phyloP scores from a whole-genome alignment of 30 jellyfish, hydroid and myxozoan species.

The Pelagia noctiluca region DNA sequence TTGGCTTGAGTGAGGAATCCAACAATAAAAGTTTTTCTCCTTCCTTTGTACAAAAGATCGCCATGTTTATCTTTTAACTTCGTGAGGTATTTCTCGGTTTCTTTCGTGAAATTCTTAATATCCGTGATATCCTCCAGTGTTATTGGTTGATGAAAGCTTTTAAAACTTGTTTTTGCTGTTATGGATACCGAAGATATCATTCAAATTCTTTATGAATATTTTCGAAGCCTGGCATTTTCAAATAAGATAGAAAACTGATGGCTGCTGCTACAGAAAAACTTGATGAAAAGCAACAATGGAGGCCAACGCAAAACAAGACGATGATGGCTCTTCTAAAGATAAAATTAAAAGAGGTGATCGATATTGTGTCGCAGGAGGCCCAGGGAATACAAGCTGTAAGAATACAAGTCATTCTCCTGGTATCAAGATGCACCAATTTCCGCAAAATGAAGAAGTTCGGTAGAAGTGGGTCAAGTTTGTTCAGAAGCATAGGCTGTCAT shows the following conservation, averaged over 20 bases:
- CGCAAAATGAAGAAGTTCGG: too few species aligned
- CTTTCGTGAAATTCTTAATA: constrained; percentile 11
- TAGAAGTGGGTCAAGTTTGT: too few species aligned
- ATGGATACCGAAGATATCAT: constrained; percentile 16
- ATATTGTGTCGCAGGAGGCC: too few species aligned
- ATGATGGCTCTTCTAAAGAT: too few species aligned
- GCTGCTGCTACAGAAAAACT: constrained; percentile 67
- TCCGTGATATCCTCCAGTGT: constrained; percentile 9
- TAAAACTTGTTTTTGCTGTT: constrained; percentile 42
- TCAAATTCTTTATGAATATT: constrained; percentile 23
- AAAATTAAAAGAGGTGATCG: too few species aligned
- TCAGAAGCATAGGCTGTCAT: too few species aligned
- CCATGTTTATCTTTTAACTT: constrained; percentile 1
- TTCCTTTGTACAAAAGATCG: not conserved
- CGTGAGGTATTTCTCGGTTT: constrained; percentile 16
- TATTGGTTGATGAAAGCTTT: constrained; percentile 24
- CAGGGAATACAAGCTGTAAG: too few species aligned
- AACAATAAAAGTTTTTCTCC: constrained; percentile 22
- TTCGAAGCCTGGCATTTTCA: constrained; percentile 28
- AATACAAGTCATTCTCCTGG: too few species aligned
- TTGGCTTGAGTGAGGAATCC: constrained; percentile 23
- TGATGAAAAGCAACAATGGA: too few species aligned
- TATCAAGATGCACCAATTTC: too few species aligned
- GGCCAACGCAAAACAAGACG: too few species aligned
- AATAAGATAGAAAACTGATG: constrained; percentile 1